Evolutionary conservation across 2,797 vertebrate genomes (phyloP).

Genomic region (Rhinophrynus dorsalis): DNA sequence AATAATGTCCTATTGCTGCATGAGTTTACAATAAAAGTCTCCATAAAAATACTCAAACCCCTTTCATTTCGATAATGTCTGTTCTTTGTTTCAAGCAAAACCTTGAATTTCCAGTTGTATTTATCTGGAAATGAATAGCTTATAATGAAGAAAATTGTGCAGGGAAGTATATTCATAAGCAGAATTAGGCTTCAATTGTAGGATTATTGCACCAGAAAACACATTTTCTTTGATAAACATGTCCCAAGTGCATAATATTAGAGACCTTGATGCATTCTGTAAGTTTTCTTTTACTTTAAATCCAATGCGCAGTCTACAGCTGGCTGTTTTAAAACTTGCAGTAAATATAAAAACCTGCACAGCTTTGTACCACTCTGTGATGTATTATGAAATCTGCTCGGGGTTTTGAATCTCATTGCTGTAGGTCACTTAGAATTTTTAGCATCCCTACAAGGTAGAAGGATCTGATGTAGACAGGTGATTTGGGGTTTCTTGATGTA

Average conservation of each 20-base stretch:
- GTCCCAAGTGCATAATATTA: neutral
- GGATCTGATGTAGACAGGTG: neutral
- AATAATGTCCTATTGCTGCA: neutral
- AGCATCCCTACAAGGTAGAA: neutral
- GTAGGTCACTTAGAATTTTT: neutral
- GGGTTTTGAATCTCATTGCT: neutral
- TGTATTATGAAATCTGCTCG: neutral
- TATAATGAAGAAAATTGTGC: neutral
- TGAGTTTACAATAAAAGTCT: neutral
- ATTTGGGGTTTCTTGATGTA: too few species aligned
- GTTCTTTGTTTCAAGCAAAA: slow-evolving; percentile 4
- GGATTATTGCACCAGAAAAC: neutral
- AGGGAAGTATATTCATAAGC: neutral
- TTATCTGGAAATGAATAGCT: neutral
- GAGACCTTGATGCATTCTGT: neutral
- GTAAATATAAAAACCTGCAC: too few species aligned
- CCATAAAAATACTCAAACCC: neutral
- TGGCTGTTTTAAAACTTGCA: too few species aligned
- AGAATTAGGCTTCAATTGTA: neutral
- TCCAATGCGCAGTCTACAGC: too few species aligned
- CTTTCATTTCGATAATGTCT: slow-evolving; percentile 6
- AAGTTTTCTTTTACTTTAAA: neutral
- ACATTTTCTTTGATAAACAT: too few species aligned
- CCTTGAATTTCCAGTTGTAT: neutral
- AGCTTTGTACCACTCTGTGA: neutral